These are phyloP conservation scores for Delichon dasypus DNA, from an alignment of 2,797 vertebrate genomes.

Conservation along the genomic window DNA sequence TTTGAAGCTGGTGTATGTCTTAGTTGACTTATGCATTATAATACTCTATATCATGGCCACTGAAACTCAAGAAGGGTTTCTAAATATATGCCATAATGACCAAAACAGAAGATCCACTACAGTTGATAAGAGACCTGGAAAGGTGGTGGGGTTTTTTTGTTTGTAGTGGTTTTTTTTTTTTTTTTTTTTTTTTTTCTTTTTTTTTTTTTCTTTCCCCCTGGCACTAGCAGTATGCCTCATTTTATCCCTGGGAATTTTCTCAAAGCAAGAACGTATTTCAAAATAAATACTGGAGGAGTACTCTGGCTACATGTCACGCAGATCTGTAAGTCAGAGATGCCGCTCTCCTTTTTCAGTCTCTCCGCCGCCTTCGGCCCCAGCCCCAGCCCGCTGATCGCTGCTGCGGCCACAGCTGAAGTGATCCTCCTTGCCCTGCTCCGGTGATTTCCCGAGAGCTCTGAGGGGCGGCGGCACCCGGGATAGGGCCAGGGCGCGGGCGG, in stretches of 20 bases:
- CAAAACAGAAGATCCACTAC: neutral
- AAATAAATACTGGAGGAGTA: neutral
- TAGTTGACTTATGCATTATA: neutral
- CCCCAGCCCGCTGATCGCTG: neutral
- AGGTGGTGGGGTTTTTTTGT: neutral
- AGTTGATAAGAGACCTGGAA: neutral
- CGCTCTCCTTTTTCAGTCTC: fast-evolving
- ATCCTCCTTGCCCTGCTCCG: fast-evolving
- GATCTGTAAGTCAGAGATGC: too few species aligned
- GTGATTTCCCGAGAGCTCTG: fast-evolving
- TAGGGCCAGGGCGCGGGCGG: neutral
- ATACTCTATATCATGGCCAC: neutral
- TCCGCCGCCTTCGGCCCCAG: neutral
- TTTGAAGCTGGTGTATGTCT: neutral
- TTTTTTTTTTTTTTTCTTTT: too few species aligned
- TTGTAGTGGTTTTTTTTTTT: too few species aligned
- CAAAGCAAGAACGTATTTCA: neutral
- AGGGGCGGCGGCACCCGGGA: neutral
- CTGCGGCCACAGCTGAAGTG: fast-evolving
- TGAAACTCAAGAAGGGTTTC: neutral
- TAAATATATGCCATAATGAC: neutral
- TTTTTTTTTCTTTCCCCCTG: too few species aligned
- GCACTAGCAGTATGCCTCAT: neutral
- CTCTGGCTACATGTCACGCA: too few species aligned
- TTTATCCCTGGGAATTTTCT: neutral